Evolutionary conservation across 2,113 vertebrate genomes (phyloP).

Genomic region (Tichodroma muraria): DNA sequence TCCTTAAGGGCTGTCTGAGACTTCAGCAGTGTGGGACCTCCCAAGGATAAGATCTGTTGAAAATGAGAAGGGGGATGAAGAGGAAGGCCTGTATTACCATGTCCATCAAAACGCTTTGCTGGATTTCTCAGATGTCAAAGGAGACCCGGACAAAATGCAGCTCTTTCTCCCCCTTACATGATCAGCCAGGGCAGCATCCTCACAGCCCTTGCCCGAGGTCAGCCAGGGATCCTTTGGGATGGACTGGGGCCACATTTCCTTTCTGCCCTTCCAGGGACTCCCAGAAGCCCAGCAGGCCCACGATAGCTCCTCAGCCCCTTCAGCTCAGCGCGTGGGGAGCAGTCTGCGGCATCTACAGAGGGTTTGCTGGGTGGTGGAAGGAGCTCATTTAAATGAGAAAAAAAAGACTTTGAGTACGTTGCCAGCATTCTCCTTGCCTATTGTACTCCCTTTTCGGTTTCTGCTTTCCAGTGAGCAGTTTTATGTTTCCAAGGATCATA

Average conservation of each 20-base stretch:
- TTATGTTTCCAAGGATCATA: slow-evolving; percentile 59
- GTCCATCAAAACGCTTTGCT: neutral
- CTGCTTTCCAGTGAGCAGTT: slow-evolving; percentile 25
- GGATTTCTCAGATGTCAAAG: neutral
- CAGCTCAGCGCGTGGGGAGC: neutral
- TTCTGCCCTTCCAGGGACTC: neutral
- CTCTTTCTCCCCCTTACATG: neutral
- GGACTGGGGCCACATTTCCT: neutral
- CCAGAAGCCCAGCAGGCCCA: neutral
- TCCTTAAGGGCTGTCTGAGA: neutral
- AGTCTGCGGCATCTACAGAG: neutral
- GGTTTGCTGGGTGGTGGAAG: neutral
- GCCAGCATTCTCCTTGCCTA: slow-evolving; percentile 39
- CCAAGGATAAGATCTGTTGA: neutral
- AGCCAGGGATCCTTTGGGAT: neutral
- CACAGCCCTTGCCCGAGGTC: neutral
- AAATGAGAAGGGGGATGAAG: neutral
- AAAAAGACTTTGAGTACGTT: neutral
- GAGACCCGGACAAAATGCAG: neutral
- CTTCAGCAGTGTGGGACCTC: neutral
- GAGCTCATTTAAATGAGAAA: slow-evolving; percentile 42
- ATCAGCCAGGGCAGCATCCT: neutral
- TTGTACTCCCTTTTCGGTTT: slow-evolving; percentile 22
- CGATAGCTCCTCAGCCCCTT: neutral
- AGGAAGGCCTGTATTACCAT: neutral